Base-by-base conservation (phyloP, 2,888 invertebrate species). In the Diabrotica balteata region DNA sequence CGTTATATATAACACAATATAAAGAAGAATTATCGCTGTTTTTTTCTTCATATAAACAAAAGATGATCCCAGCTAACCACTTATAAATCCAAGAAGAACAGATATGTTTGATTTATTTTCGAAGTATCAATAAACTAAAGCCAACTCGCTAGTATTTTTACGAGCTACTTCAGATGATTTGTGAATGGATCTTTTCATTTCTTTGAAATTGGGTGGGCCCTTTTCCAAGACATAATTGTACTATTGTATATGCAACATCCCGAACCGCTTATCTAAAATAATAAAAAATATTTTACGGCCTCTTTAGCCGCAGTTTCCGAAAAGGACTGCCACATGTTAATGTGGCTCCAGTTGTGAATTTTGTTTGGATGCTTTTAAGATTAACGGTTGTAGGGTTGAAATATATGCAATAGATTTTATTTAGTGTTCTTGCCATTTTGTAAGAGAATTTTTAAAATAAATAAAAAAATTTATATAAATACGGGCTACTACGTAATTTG, bases 101-200 rank as follows among this genome's bases (percentile, higher is more conserved):
- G 59, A 67, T 66, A 63, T 61, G 53, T 63, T 71, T 65, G 71
- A 71, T 71, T 67, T 64, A 66, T 60, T 62, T 68, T 70, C 64
- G 49, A 42, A 63, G 68, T 68, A 66, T 68, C 70, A 72, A 70
- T 72, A 72, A 70, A 68, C 57, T 46, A 63, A 62, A 70, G 67
- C 59, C 65, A 51, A 57, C 66, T 63, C 63, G 53, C 70, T 72
- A 68, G 70, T 67, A 63, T 64, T 70, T 68, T 72, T 72, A 72
- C 63, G 71, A 67, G 67, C 63, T 63, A 63, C 71, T 71, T 64
- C 53, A 66, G 59, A 69, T 66, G 72, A 72, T 69, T 68, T 65
- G 69, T 72, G 71, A 72, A 72, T 71, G 71, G 61, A 61, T 66
- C 70, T 65, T 69, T 71, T 72, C 64, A 72, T 69, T 72, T 66